Base-by-base conservation (phyloP, 2,888 invertebrate genomes). In the Antheraea assamensis region DNA sequence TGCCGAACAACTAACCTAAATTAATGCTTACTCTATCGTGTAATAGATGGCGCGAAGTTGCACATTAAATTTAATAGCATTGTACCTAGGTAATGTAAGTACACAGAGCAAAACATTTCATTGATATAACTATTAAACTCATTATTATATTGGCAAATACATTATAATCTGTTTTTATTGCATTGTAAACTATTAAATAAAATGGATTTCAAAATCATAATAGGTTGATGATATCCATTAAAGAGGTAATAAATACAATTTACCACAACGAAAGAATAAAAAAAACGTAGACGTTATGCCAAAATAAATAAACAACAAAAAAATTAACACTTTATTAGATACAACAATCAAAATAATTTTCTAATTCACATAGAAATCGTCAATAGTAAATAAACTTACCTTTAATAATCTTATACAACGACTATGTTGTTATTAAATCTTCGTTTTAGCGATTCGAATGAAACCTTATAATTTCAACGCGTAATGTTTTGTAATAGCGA, bases 401-500 rank as follows among this genome's bases (percentile, higher is more conserved):
- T 71, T 71, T 19, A 49, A 66, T 27, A 4, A 2, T 27, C 13
- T 17, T 17, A 15, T 27, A 27, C 17, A 27, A 3, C 5, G 24
- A 61, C 4, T 27, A 13, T 61, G 24, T 27, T 61, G 17, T 61
- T 61, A 30, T 27, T 27, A 27, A 61, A 61, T 61, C 61, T 61
- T 15, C 24, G 42, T 35, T 55, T 5, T 31, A 21, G n/a, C 30
- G n/a, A 75, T 76, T 74, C 75, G 73, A 31, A 73, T 42, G 86
- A 85, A 86, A 82, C 86, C 86, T 77, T 85, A 84, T 66, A 82
- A 82, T 70, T 78, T 78, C 73, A 74, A 76, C 75, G 80, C 85
- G 84, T 75, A 75, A 58, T 70, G 58, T 74, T 71, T 66, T 61
- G 64, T 49, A 30, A n/a, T 1, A 31, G 49, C 21, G 21, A 49